Evolutionary conservation across 1,140 invertebrate genomes (phyloP).

Genomic region (Berghia stephanieae): DNA sequence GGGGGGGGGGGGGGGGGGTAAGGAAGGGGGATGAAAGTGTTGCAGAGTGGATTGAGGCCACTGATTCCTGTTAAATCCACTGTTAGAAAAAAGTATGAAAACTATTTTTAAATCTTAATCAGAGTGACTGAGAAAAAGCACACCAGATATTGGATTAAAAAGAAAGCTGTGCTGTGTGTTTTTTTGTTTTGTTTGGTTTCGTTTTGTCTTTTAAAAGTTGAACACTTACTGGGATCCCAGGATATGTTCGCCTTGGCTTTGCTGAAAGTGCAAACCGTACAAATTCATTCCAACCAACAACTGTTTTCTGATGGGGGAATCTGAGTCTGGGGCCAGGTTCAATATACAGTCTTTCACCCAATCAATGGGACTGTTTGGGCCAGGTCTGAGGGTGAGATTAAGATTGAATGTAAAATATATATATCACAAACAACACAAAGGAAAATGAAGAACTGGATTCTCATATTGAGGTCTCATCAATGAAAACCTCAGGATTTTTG

Average conservation of each 20-base stretch:
- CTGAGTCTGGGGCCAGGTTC: conserved; percentile 70
- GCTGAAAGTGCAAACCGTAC: conserved; percentile 89
- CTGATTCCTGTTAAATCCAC: too few species aligned
- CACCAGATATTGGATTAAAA: too few species aligned
- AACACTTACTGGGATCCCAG: conserved; percentile 81
- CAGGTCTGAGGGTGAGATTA: too few species aligned
- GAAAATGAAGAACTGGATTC: background rate
- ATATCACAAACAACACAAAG: background rate
- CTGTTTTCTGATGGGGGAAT: conserved; percentile 75
- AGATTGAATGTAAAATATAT: conserved; percentile 1
- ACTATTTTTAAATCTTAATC: too few species aligned
- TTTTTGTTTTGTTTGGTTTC: too few species aligned
- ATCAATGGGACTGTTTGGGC: conserved; percentile 85
- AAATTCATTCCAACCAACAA: conserved; percentile 92
- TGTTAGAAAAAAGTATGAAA: too few species aligned
- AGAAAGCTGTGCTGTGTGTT: too few species aligned
- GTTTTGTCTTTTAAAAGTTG: conserved; percentile 16
- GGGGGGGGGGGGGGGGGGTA: too few species aligned
- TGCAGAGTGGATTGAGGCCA: too few species aligned
- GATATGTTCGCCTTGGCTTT: conserved; percentile 78
- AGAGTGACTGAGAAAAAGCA: too few species aligned
- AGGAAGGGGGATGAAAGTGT: too few species aligned
- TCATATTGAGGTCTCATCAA: background rate
- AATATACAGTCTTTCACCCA: conserved; percentile 86
- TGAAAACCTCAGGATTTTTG: background rate